phyloP scores from a whole-genome alignment of 2,888 invertebrate genomes.

The Malthinus seriepunctatus region DNA sequence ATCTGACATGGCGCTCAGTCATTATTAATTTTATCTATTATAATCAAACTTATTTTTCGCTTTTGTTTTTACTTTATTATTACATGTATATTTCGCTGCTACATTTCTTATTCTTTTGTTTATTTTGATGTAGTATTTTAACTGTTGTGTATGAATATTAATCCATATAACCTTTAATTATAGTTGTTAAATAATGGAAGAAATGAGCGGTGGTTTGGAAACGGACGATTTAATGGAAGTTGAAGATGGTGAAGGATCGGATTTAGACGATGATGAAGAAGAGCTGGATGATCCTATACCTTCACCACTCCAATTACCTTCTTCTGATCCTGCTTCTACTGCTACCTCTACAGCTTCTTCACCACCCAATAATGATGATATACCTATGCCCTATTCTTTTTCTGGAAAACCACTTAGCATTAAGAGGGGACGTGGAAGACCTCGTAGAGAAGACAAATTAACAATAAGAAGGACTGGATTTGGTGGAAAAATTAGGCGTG shows the following conservation, averaged over 20 bases:
- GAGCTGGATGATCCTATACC: slow-evolving; percentile 60
- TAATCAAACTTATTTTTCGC: neutral
- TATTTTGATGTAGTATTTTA: too few species aligned
- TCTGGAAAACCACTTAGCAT: slow-evolving; percentile 64
- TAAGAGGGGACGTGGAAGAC: slow-evolving; percentile 80
- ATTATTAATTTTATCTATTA: slow-evolving; percentile 22
- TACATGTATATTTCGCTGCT: neutral
- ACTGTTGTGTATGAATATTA: neutral
- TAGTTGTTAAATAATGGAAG: slow-evolving; percentile 46
- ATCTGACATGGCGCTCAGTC: slow-evolving; percentile 41
- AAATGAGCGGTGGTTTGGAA: slow-evolving; percentile 51
- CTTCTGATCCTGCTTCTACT: slow-evolving; percentile 67
- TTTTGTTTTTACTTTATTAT: neutral
- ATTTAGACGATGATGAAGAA: slow-evolving; percentile 73
- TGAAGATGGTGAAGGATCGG: slow-evolving; percentile 74
- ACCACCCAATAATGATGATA: slow-evolving; percentile 59
- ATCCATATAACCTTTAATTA: neutral
- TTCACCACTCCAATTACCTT: slow-evolving; percentile 54
- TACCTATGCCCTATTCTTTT: slow-evolving; percentile 62
- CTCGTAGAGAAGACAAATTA: slow-evolving; percentile 68
- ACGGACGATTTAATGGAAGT: slow-evolving; percentile 71
- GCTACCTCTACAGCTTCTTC: slow-evolving; percentile 68
- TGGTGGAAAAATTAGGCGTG: slow-evolving; percentile 50
- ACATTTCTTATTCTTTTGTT: neutral
- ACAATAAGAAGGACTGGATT: slow-evolving; percentile 40